Percentiles rank a stretch among this genome's conserved stretches.
Conservation (phyloP, 2,113 vertebrate species). For the Rhombomys opimus region DNA sequence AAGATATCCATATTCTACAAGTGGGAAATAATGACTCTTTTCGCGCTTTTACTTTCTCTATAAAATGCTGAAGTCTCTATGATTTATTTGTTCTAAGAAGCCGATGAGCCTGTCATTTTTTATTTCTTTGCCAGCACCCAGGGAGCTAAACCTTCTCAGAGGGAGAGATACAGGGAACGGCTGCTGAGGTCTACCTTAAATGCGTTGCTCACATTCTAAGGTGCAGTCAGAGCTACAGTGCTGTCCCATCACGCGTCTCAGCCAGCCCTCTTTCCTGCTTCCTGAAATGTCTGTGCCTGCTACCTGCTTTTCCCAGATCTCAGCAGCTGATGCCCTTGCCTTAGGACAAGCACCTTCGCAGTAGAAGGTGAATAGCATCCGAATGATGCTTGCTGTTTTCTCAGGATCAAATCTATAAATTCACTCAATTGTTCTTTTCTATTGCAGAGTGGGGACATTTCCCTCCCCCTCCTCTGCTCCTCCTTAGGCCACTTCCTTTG, state of each 20-base stretch:
- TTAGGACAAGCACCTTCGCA: neutral
- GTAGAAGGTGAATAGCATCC: neutral
- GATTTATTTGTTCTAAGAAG: constrained; percentile 41
- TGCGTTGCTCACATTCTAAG: neutral
- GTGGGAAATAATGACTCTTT: neutral
- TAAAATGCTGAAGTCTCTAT: neutral
- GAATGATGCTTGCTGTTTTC: neutral
- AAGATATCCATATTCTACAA: neutral
- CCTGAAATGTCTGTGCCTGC: neutral
- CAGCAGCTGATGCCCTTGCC: neutral
- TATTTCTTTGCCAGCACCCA: neutral
- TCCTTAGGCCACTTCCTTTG: neutral
- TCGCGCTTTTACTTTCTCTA: neutral
- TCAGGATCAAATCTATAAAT: neutral
- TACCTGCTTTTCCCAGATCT: neutral
- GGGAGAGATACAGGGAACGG: neutral
- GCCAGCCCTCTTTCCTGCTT: neutral
- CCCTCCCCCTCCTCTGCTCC: neutral
- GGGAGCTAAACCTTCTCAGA: constrained; percentile 14
- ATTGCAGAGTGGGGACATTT: neutral
- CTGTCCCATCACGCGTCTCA: neutral
- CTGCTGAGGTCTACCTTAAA: constrained; percentile 35
- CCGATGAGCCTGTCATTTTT: neutral
- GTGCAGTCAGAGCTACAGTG: neutral
- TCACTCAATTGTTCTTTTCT: neutral